Percentiles rank a stretch among this genome's conserved stretches.
phyloP scores from a whole-genome alignment of 2,888 invertebrate species.

The Thecophora atra region DNA sequence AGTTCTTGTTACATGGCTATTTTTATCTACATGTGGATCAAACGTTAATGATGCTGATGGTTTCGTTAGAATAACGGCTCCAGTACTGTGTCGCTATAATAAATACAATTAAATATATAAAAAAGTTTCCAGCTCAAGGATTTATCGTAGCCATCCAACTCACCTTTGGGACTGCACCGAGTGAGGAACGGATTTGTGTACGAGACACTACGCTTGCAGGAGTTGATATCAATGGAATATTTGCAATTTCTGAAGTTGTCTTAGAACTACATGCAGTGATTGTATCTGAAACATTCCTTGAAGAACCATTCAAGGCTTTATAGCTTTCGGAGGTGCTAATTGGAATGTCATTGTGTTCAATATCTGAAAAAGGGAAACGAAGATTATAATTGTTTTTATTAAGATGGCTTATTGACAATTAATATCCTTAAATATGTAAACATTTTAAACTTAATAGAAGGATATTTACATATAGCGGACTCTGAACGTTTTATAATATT shows the following conservation, averaged over 20 bases:
- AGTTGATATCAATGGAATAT: slow-evolving; percentile 55
- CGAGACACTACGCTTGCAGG: slow-evolving; percentile 69
- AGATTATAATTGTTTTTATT: no score
- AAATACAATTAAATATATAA: neutral
- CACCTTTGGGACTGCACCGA: slow-evolving; percentile 62
- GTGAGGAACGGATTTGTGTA: slow-evolving; percentile 63
- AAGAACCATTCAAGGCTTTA: neutral
- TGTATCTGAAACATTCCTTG: neutral
- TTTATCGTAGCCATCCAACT: slow-evolving; percentile 29
- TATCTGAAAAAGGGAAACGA: neutral
- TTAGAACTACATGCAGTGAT: neutral
- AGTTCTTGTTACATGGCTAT: slow-evolving; percentile 61
- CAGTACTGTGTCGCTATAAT: slow-evolving; percentile 54
- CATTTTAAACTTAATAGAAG: no score
- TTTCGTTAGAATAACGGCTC: slow-evolving; percentile 49
- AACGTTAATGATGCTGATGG: neutral
- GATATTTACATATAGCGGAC: no score
- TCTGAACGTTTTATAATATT: no score
- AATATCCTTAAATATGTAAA: no score
- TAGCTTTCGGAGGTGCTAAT: neutral
- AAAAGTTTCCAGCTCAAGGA: neutral
- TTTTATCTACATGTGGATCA: slow-evolving; percentile 23
- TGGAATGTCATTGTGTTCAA: neutral
- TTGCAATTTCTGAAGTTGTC: slow-evolving; percentile 37
- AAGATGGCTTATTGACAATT: no score